Conservation (phyloP, 2,888 invertebrate species). For the Lochmaea capreae region DNA sequence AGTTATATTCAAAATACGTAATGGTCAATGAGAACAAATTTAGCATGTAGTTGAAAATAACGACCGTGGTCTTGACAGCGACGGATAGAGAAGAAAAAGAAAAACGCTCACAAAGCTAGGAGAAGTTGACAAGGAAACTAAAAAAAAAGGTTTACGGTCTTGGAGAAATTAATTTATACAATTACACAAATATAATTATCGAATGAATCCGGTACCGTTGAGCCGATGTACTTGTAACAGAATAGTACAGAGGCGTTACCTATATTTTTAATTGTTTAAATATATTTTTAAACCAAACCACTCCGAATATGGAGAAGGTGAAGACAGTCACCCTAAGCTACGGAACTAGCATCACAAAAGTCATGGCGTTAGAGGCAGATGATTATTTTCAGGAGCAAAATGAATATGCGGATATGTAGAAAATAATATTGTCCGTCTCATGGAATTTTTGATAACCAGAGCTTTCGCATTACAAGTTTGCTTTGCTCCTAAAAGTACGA, state of each 20-base stretch:
- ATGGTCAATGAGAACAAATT: not conserved
- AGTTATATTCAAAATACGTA: not conserved
- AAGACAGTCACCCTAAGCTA: not conserved
- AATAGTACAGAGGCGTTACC: not conserved
- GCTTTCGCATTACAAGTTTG: no score
- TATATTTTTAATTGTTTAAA: not conserved
- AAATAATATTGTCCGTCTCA: no score
- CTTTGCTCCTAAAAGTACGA: no score
- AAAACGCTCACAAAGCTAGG: conserved; percentile 1
- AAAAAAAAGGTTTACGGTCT: conserved; percentile 30
- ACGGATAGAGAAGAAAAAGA: not conserved
- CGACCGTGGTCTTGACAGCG: not conserved
- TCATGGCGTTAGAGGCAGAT: no score
- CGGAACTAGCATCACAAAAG: no score
- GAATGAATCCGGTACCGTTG: conserved; percentile 32
- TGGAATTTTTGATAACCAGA: no score
- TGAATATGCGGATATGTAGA: no score
- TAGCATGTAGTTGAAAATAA: not conserved
- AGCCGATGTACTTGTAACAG: not conserved
- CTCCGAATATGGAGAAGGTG: not conserved
- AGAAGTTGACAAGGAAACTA: conserved; percentile 16
- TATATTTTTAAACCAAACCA: not conserved
- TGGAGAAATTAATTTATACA: conserved; percentile 52
- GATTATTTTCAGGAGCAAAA: no score
- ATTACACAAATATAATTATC: conserved; percentile 54